Evolutionary conservation across 2,113 vertebrate species (phyloP).

Genomic region (Amia ocellicauda): DNA sequence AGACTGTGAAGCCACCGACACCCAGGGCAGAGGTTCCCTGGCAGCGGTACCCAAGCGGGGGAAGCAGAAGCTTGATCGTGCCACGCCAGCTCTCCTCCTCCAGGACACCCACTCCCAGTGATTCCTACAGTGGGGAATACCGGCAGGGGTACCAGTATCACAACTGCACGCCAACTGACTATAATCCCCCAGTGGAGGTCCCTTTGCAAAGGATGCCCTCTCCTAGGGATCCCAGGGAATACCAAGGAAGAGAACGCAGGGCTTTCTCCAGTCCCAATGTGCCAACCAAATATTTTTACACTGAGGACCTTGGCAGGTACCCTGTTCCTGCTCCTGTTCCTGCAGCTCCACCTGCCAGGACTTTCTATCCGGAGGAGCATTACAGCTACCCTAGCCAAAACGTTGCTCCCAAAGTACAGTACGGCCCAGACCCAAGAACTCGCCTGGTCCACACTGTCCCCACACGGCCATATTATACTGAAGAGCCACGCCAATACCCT

Average conservation of each 20-base stretch:
- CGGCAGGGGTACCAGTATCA: slow-evolving; percentile 65
- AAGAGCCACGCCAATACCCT: slow-evolving; percentile 58
- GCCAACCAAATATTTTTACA: slow-evolving; percentile 85
- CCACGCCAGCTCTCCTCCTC: slow-evolving; percentile 68
- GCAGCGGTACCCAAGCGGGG: slow-evolving; percentile 62
- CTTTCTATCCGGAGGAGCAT: slow-evolving; percentile 72
- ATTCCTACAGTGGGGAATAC: slow-evolving; percentile 80
- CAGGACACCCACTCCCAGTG: slow-evolving; percentile 83
- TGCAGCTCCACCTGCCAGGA: slow-evolving; percentile 46
- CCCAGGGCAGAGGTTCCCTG: slow-evolving; percentile 59
- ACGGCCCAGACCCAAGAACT: slow-evolving; percentile 66
- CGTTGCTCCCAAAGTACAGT: slow-evolving; percentile 60
- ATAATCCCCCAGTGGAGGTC: slow-evolving; percentile 61
- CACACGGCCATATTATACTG: slow-evolving; percentile 57
- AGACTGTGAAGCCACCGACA: slow-evolving; percentile 49
- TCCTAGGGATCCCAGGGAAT: slow-evolving; percentile 65
- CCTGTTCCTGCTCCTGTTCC: slow-evolving; percentile 46
- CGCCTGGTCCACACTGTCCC: slow-evolving; percentile 67
- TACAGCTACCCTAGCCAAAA: slow-evolving; percentile 62
- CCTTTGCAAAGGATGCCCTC: slow-evolving; percentile 68
- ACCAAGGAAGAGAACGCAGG: slow-evolving; percentile 69
- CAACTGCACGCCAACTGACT: slow-evolving; percentile 62
- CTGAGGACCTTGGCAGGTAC: slow-evolving; percentile 73
- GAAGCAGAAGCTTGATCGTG: slow-evolving; percentile 70
- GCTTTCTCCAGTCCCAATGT: slow-evolving; percentile 73